Percentiles rank a stretch among this genome's conserved stretches.
Conservation (phyloP, 2,888 invertebrate species). For the Elgonia sp. region DNA sequence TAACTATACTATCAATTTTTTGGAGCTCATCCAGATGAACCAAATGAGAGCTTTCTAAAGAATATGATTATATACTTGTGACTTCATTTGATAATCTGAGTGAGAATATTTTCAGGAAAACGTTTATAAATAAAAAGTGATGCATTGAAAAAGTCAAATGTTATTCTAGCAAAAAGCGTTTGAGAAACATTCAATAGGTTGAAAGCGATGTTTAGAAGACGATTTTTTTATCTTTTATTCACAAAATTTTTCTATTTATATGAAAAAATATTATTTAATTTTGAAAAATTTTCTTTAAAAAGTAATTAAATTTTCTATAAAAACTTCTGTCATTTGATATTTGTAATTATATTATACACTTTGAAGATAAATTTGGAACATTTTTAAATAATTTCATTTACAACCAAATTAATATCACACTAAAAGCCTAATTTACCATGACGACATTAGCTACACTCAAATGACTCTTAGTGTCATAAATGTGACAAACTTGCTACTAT, state of each 20-base stretch:
- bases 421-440: constrained; percentile 19
- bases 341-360: too few relatives aligned
- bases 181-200: background rate
- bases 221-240: too few relatives aligned
- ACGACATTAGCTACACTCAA: constrained; percentile 27
- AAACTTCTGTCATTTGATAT: too few relatives aligned
- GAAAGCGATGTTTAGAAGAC: too few relatives aligned
- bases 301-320: too few relatives aligned
- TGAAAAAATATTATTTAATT: too few relatives aligned
- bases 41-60: constrained; percentile 23
- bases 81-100: constrained; percentile 37
- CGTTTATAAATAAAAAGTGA: constrained; percentile 58
- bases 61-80: too few relatives aligned
- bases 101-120: constrained; percentile 35
- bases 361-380: background rate
- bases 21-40: constrained; percentile 37
- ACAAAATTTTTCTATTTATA: too few relatives aligned
- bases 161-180: constrained; percentile 1
- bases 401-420: background rate
- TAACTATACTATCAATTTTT: constrained; percentile 32
- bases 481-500: constrained; percentile 33
- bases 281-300: too few relatives aligned
- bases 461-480: constrained; percentile 29
- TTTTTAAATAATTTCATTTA: background rate
- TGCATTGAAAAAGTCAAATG: constrained; percentile 4